phyloP scores from a whole-genome alignment of 1,140 invertebrate genomes.

The Bombus soroeensis region DNA sequence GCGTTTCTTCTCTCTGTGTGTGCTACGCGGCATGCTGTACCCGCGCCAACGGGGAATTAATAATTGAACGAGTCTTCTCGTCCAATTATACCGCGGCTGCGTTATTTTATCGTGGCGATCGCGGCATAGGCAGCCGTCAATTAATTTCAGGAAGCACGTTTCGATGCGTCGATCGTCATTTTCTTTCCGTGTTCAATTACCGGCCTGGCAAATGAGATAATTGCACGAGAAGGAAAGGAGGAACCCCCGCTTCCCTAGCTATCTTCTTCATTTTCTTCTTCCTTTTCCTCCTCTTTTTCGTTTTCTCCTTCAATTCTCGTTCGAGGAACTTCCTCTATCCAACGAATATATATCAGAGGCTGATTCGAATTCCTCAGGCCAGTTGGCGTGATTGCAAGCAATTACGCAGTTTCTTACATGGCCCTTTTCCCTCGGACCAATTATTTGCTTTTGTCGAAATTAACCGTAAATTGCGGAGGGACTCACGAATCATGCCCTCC shows the following conservation, averaged over 20 bases:
- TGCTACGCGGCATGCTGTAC: neutral
- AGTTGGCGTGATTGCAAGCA: slow-evolving; percentile 73
- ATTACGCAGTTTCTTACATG: slow-evolving; percentile 69
- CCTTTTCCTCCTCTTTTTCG: neutral
- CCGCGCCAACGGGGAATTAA: slow-evolving; percentile 6
- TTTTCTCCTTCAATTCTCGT: neutral
- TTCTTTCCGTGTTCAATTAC: slow-evolving; percentile 57
- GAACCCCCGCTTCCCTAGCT: neutral
- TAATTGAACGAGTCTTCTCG: slow-evolving; percentile 38
- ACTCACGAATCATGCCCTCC: neutral
- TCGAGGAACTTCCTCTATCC: slow-evolving; percentile 17
- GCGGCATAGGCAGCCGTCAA: slow-evolving; percentile 20
- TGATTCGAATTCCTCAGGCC: slow-evolving; percentile 57
- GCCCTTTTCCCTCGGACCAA: slow-evolving; percentile 65
- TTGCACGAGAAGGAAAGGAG: slow-evolving; percentile 44
- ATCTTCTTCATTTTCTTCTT: neutral
- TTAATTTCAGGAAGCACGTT: slow-evolving; percentile 60
- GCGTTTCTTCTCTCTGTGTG: neutral
- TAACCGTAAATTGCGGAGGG: slow-evolving; percentile 74
- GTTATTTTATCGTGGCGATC: slow-evolving; percentile 32
- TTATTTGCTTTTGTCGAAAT: slow-evolving; percentile 79
- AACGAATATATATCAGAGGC: slow-evolving; percentile 48
- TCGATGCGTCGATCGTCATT: slow-evolving; percentile 22
- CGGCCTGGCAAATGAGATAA: slow-evolving; percentile 58
- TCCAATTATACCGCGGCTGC: slow-evolving; percentile 40